Conservation (phyloP, 2,888 invertebrate genomes). For the Xestia sexstrigata region DNA sequence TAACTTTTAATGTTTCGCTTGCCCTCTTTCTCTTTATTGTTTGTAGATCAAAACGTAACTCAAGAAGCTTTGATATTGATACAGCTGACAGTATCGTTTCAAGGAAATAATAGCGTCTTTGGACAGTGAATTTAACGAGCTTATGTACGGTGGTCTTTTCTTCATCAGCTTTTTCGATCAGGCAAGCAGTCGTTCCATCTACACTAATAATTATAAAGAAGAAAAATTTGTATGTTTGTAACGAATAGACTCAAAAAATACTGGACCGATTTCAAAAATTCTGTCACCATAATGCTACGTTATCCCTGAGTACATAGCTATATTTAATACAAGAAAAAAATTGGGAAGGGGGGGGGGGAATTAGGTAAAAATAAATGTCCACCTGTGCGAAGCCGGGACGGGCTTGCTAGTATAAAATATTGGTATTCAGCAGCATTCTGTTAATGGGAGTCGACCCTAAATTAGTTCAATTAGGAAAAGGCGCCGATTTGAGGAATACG, state of each 20-base stretch:
- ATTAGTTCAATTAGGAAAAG: background rate
- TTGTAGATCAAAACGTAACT: conserved; percentile 41
- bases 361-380: too few relatives aligned
- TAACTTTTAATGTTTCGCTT: conserved; percentile 36
- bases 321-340: too few relatives aligned
- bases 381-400: too few relatives aligned
- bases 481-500: background rate
- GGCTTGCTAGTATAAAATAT: too few relatives aligned
- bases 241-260: too few relatives aligned
- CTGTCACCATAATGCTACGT: too few relatives aligned
- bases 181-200: too few relatives aligned
- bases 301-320: too few relatives aligned
- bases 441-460: background rate
- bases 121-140: background rate
- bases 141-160: background rate
- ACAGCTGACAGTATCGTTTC: conserved; percentile 28
- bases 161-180: background rate
- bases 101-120: background rate
- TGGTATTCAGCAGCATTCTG: background rate
- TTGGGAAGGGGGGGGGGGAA: too few relatives aligned
- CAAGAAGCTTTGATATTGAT: conserved; percentile 52
- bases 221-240: too few relatives aligned
- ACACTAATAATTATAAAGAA: too few relatives aligned
- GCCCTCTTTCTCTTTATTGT: conserved; percentile 21
- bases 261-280: too few relatives aligned